A percentile compares a stretch with the other conserved stretches of the same genome.
Evolutionary conservation across 2,113 vertebrate genomes (phyloP).

Genomic region (Mirounga angustirostris): DNA sequence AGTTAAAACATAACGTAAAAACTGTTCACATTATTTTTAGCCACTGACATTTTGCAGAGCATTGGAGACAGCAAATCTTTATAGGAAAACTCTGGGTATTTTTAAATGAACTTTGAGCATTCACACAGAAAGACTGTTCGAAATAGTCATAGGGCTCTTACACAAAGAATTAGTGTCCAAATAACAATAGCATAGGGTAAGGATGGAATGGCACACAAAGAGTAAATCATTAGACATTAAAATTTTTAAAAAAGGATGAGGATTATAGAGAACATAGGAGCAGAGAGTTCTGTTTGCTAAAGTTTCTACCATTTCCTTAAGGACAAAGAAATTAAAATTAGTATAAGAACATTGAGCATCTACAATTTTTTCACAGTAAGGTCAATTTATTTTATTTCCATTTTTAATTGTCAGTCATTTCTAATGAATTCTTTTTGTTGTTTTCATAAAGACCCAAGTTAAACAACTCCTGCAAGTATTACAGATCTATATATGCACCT

Average conservation of each 20-base stretch:
- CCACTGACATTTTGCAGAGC: not conserved
- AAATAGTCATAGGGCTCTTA: not conserved
- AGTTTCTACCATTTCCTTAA: not conserved
- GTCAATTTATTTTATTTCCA: not conserved
- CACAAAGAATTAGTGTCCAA: not conserved
- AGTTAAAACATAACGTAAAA: not conserved
- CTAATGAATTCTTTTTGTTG: not conserved
- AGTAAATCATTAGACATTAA: not conserved
- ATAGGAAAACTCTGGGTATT: not conserved
- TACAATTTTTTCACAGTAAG: not conserved
- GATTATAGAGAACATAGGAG: not conserved
- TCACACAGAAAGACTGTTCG: not conserved
- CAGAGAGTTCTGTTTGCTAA: not conserved
- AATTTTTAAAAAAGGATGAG: not conserved
- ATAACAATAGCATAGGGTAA: not conserved
- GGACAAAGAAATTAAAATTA: not conserved
- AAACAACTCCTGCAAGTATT: not conserved
- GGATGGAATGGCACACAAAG: not conserved
- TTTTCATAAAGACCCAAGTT: not conserved
- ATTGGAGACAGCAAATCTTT: not conserved
- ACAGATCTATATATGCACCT: not conserved
- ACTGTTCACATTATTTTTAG: not conserved
- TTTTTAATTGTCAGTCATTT: not conserved
- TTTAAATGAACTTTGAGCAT: constrained; percentile 13
- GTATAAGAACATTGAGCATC: not conserved